phyloP scores from a whole-genome alignment of 2,797 vertebrate genomes.

The Cossypha dichroa region DNA sequence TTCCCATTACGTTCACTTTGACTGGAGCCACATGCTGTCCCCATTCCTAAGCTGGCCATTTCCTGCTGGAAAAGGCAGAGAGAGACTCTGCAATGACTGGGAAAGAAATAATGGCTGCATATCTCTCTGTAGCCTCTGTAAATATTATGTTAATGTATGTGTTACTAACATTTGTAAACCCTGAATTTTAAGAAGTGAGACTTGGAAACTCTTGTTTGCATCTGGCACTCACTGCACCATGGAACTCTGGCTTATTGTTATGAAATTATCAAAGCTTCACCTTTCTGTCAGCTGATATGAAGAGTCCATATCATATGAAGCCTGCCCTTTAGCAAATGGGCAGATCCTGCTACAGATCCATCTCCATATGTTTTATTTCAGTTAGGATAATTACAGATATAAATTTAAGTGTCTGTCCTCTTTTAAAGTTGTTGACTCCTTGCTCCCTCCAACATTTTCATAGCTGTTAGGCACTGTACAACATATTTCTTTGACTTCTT shows the following conservation, averaged over 20 bases:
- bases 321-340: background rate
- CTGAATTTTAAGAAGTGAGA: background rate
- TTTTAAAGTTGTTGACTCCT: constrained; percentile 1
- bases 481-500: background rate
- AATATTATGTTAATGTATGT: background rate
- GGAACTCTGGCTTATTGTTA: background rate
- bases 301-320: background rate
- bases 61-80: constrained; percentile 1
- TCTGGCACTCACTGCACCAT: background rate
- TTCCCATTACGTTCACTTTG: background rate
- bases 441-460: background rate
- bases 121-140: background rate
- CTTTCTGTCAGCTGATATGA: background rate
- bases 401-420: background rate
- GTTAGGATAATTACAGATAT: background rate
- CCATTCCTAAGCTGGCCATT: background rate
- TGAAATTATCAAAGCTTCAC: background rate
- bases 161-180: background rate
- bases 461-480: background rate
- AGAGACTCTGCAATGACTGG: background rate
- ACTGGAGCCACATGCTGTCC: constrained; percentile 25
- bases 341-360: background rate
- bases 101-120: background rate
- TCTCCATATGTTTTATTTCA: background rate
- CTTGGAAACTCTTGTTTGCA: background rate